phyloP scores from a whole-genome alignment of 2,888 invertebrate species.

The Hydropsyche betteni region DNA sequence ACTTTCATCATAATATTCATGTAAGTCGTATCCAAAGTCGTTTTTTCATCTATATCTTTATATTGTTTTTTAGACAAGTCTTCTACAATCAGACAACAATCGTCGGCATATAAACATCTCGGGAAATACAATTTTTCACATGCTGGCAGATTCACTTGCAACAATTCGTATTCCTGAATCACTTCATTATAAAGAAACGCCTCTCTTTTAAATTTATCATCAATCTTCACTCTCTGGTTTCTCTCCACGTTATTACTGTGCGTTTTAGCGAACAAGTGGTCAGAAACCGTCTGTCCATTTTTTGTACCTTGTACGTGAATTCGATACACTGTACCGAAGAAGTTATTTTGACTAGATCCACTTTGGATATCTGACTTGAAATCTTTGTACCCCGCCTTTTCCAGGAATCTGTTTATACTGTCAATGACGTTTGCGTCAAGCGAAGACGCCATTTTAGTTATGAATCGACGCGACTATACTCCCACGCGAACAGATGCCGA shows the following conservation, averaged over 20 bases:
- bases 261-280: slow-evolving; percentile 33
- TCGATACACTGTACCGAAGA: slow-evolving; percentile 30
- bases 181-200: slow-evolving; percentile 36
- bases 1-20: slow-evolving; percentile 50
- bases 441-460: slow-evolving; percentile 12
- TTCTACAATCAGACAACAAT: slow-evolving; percentile 36
- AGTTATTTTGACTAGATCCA: slow-evolving; percentile 34
- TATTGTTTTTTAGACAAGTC: slow-evolving; percentile 27
- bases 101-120: slow-evolving; percentile 35
- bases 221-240: slow-evolving; percentile 30
- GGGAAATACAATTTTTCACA: slow-evolving; percentile 9
- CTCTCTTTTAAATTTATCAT: slow-evolving; percentile 37
- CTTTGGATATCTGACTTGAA: slow-evolving; percentile 17
- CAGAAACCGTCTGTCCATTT: background rate
- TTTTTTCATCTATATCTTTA: slow-evolving; percentile 36
- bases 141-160: slow-evolving; percentile 21
- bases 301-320: slow-evolving; percentile 17
- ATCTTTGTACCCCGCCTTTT: slow-evolving; percentile 5
- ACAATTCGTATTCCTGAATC: slow-evolving; percentile 9
- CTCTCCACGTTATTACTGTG: slow-evolving; percentile 16
- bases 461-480: slow-evolving; percentile 5
- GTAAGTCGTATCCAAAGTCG: slow-evolving; percentile 31
- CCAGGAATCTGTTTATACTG: background rate
- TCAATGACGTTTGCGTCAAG: background rate
- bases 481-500: background rate